Base-by-base conservation (phyloP, 1,140 invertebrate genomes). In the Gryon sp. region DNA sequence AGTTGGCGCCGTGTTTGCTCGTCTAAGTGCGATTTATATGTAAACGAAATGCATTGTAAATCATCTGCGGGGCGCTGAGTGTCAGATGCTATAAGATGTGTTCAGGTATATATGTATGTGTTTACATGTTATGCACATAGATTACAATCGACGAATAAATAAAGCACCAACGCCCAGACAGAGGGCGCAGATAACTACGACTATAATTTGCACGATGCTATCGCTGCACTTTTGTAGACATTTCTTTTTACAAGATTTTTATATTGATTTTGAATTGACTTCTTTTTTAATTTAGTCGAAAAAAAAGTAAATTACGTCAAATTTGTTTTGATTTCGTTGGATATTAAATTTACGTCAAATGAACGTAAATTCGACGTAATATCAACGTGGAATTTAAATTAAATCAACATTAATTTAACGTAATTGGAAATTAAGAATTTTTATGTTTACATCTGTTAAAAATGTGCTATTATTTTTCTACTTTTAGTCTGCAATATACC, bases 81-180 rank as follows among this genome's bases (percentile, higher is more conserved):
- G 45, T 12, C 45, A 8, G 45, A n/a, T 32, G 30, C 40, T 15
- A 18, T 9, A 55, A 72, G 55, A 55, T 62, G 68, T 48, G 68
- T 48, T 28, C 26, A 18, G 28, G 32, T 69, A 70, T 45, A 20
- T 24, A n/a, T n/a, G n/a, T 66, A 36, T 41, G 52, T 34, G 22
- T 72, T 55, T 55, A 72, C 50, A 53, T 45, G 66, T 45, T 28
- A 50, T 55, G 48, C 57, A 48, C 48, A 45, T 55, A 72, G 57
- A 72, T 72, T 72, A 62, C 40, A 72, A 72, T 72, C 68, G 57
- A 36, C 68, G 68, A 62, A 72, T 72, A 72, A 72, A 72, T 72
- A 72, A 46, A 72, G 57, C 55, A 48, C 57, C 68, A 72, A 72
- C 57, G 68, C 57, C 57, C 68, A 62, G 34, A 26, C 57, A 46